Conservation (phyloP, 1,140 invertebrate genomes). For the Olivierus martensii region DNA sequence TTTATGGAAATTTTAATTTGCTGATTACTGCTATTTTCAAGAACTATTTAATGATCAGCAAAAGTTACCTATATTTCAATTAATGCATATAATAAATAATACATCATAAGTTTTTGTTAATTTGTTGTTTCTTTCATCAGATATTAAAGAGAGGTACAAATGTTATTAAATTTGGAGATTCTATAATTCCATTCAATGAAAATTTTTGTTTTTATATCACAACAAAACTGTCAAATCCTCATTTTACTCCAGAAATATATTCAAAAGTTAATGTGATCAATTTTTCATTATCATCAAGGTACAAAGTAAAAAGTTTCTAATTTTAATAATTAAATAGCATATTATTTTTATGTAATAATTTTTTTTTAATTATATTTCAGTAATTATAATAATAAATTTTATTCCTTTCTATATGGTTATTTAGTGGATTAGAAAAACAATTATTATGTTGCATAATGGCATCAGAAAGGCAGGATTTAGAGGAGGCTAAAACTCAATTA, state of each 20-base stretch:
- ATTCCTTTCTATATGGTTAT: not conserved
- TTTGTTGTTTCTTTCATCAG: conserved; percentile 30
- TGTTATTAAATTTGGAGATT: conserved; percentile 49
- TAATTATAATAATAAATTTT: not conserved
- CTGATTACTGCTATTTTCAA: no score
- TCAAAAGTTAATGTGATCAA: conserved; percentile 88
- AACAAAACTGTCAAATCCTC: conserved; percentile 85
- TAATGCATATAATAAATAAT: no score
- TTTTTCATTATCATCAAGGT: conserved; percentile 71
- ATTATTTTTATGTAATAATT: not conserved
- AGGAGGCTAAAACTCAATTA: conserved; percentile 37
- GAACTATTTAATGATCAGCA: no score
- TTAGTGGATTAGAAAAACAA: conserved; percentile 73
- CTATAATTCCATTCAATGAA: conserved; percentile 48
- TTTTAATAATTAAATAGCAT: not conserved
- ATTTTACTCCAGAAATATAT: conserved; percentile 79
- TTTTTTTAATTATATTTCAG: not conserved
- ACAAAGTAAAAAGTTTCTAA: not conserved
- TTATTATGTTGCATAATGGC: conserved; percentile 74
- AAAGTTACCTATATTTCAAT: no score
- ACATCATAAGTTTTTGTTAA: no score
- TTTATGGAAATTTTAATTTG: no score
- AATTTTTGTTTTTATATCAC: conserved; percentile 88
- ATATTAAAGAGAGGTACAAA: not conserved
- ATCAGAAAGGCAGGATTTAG: conserved; percentile 43